Evolutionary conservation across 2,888 invertebrate species (phyloP).

Genomic region (Rhagonycha lutea): DNA sequence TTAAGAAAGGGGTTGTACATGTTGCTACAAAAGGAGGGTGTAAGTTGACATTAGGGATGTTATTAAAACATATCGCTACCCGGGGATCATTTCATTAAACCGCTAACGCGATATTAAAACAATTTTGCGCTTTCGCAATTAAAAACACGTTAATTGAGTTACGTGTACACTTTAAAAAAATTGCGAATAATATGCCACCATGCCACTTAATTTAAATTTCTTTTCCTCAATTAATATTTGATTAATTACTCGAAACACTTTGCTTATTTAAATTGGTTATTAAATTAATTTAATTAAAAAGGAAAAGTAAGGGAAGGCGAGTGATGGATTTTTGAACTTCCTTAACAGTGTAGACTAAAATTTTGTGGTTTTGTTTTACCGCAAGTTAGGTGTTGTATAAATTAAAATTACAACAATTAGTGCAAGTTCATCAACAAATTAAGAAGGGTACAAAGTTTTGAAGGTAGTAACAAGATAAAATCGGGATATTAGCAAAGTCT

Average conservation of each 20-base stretch:
- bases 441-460: conserved; percentile 29
- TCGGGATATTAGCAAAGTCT: conserved; percentile 25
- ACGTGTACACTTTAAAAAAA: conserved; percentile 26
- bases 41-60: conserved; percentile 37
- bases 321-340: background rate
- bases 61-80: conserved; percentile 40
- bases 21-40: conserved; percentile 16
- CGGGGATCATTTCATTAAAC: conserved; percentile 39
- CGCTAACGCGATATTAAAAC: conserved; percentile 37
- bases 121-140: conserved; percentile 38
- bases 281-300: background rate
- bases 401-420: conserved; percentile 44
- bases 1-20: conserved; percentile 26
- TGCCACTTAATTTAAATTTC: background rate
- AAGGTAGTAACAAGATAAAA: conserved; percentile 8
- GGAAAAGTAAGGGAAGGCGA: background rate
- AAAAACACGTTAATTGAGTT: conserved; percentile 43
- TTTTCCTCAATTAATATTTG: background rate
- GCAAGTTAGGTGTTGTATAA: conserved; percentile 31
- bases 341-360: conserved; percentile 10
- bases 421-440: conserved; percentile 39
- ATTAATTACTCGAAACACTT: background rate
- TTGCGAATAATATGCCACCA: background rate
- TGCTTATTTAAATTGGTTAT: background rate
- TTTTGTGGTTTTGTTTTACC: background rate